Evolutionary conservation across 2,797 vertebrate genomes (phyloP), one percentile per base, ranked within the genome.

Genomic region (Thalassophryne amazonica): DNA sequence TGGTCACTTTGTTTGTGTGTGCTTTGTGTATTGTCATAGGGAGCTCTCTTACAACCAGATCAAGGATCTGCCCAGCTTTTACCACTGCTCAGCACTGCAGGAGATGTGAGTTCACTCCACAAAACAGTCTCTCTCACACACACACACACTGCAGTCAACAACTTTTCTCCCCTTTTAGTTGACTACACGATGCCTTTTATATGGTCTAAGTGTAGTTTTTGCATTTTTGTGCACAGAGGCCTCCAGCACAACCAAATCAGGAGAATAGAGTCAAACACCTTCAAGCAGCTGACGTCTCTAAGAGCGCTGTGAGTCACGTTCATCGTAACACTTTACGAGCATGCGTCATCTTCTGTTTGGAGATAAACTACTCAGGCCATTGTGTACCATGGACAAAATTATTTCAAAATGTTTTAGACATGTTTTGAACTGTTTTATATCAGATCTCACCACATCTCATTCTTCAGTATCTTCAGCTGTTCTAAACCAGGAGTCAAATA

Each of bases 1-100:
- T 82, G 82, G 70, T 78, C 56, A 81, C 60, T 75, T 48, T 77
- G 52, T 75, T 67, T 55, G 33, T 62, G 27, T 66, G 38, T 56
- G 47, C 40, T 46, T 23, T 83, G 37, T 75, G 46, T 70, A 40
- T 55, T 75, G 43, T 81, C 78, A 45, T 76, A 98, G 96, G 39
- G 95, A 98, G 45, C 88, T 98, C 76, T 95, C 96, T 13, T 87
- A 95, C 69, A 98, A 98, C 81, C 90, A 90, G 46, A 95, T 98
- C 0, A 86, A 94, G 63, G 86, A 93, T 41, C 87, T 98, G 56
- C 95, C 95, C 69, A 96, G 95, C 76, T 94, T 98, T 83, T 91
- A 88, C 61, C 83, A 71, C 74, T 98, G 96, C 56, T 90, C 92
- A 60, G 90, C 77, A 27, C 80, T 98, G 76, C 93, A 97, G 76